phyloP scores from a whole-genome alignment of 2,797 vertebrate genomes.

The Orientallactaga sibirica region DNA sequence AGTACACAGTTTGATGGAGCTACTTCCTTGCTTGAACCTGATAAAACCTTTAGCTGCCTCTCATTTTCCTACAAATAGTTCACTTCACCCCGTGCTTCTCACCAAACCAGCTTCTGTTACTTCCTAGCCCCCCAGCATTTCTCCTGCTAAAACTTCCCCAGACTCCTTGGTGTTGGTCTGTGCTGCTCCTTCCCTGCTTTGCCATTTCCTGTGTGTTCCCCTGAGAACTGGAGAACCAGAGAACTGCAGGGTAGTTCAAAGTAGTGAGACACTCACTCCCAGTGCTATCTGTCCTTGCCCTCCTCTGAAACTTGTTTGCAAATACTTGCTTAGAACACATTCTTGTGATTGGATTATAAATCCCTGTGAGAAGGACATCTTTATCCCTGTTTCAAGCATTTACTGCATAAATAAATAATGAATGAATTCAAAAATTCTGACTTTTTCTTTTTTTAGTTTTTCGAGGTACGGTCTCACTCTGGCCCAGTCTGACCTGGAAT shows the following conservation, averaged over 20 bases:
- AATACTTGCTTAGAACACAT: not conserved
- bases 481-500: too few relatives aligned
- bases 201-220: not conserved
- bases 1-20: not conserved
- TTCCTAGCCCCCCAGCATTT: not conserved
- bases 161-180: not conserved
- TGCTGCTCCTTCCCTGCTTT: not conserved
- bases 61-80: not conserved
- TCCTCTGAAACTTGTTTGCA: constrained; percentile 6
- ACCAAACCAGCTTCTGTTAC: not conserved
- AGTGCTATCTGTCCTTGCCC: not conserved
- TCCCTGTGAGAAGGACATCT: not conserved
- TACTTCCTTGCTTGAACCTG: constrained; percentile 30
- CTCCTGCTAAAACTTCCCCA: not conserved
- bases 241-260: too few relatives aligned
- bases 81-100: too few relatives aligned
- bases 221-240: too few relatives aligned
- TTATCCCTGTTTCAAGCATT: constrained; percentile 30
- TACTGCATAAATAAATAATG: constrained; percentile 33
- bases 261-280: too few relatives aligned
- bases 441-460: not conserved
- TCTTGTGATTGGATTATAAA: not conserved
- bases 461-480: too few relatives aligned
- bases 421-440: constrained; percentile 25
- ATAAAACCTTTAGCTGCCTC: constrained; percentile 18